phyloP scores from a whole-genome alignment of 1,140 invertebrate genomes.

The Drepana arcuata region DNA sequence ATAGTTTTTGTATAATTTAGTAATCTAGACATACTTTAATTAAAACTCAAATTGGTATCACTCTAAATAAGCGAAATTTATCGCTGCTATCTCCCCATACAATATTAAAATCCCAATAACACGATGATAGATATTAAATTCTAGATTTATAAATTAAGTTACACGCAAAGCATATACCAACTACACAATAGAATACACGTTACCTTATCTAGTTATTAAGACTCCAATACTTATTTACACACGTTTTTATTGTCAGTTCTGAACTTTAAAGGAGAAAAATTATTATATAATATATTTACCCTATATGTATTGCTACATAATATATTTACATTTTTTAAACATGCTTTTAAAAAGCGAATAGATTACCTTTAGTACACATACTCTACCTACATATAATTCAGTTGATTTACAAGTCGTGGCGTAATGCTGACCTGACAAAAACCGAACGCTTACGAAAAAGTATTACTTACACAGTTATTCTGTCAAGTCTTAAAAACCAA shows the following conservation, averaged over 20 bases:
- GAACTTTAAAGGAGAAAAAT: slow-evolving; percentile 40
- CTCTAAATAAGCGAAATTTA: background rate
- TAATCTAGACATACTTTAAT: background rate
- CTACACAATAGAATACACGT: no score
- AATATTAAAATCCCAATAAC: background rate
- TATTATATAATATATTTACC: slow-evolving; percentile 23
- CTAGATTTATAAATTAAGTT: background rate
- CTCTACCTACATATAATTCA: slow-evolving; percentile 26
- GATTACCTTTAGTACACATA: background rate
- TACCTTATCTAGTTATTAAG: background rate
- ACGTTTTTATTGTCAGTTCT: slow-evolving; percentile 64
- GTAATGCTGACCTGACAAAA: no score
- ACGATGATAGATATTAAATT: background rate
- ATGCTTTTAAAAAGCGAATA: background rate
- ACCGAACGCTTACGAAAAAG: slow-evolving; percentile 38
- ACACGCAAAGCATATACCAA: background rate
- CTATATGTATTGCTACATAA: background rate
- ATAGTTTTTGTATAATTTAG: no score
- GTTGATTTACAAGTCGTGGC: no score
- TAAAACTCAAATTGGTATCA: background rate
- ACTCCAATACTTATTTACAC: slow-evolving; percentile 33
- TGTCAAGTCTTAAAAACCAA: no score
- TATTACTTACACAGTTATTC: no score
- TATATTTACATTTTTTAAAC: slow-evolving; percentile 20
- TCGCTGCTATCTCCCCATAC: background rate